phyloP scores from a whole-genome alignment of 2,888 invertebrate genomes.

The Pandemis cinnamomeana region DNA sequence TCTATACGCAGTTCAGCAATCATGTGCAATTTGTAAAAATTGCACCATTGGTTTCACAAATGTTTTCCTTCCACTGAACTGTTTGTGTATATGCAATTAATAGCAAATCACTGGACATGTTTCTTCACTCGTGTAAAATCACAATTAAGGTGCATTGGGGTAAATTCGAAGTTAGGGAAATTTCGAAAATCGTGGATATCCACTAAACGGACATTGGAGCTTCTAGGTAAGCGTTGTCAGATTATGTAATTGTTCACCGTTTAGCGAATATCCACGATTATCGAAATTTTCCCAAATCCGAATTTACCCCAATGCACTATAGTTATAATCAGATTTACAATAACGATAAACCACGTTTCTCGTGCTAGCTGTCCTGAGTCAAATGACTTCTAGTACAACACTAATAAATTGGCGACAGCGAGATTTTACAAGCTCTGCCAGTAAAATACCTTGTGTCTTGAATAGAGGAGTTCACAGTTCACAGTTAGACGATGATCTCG shows the following conservation, averaged over 20 bases:
- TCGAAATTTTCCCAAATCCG: too few species aligned
- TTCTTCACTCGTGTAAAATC: neutral
- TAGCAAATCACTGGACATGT: neutral
- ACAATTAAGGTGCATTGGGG: neutral
- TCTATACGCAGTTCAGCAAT: too few species aligned
- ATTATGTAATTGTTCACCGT: too few species aligned
- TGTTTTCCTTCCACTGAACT: neutral
- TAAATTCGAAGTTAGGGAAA: too few species aligned
- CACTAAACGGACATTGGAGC: too few species aligned
- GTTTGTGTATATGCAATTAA: neutral
- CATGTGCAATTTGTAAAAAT: neutral
- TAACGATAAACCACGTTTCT: neutral
- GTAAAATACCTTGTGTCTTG: neutral
- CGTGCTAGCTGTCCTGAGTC: neutral
- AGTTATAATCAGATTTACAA: neutral
- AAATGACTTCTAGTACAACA: neutral
- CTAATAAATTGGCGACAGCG: neutral
- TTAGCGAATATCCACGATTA: too few species aligned
- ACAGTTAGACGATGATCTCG: conserved; percentile 94
- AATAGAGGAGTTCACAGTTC: neutral
- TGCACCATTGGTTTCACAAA: neutral
- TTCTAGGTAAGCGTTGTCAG: too few species aligned
- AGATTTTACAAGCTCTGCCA: neutral
- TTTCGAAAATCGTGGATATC: too few species aligned
- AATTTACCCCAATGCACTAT: neutral